A percentile compares a stretch with the other conserved stretches of the same genome.
Evolutionary conservation across 2,888 invertebrate genomes (phyloP).

Genomic region (Odontocolon sp.): DNA sequence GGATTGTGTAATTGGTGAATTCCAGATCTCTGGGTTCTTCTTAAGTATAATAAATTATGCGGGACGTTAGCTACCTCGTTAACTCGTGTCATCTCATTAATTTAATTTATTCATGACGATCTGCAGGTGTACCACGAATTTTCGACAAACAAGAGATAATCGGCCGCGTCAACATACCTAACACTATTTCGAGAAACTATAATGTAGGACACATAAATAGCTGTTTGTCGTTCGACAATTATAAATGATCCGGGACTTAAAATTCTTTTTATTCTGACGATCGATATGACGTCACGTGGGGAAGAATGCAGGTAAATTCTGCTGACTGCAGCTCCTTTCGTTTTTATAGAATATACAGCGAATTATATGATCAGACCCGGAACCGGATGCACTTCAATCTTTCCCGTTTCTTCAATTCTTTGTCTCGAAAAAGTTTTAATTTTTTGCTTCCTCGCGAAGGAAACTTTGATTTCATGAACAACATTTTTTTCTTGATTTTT

Average conservation of each 20-base stretch:
- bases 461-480: background rate
- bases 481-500: background rate
- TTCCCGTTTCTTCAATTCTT: background rate
- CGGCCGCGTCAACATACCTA: background rate
- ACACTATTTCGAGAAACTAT: background rate
- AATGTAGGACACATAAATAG: background rate
- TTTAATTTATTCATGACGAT: background rate
- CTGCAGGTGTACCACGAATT: background rate
- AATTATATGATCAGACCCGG: constrained; percentile 19
- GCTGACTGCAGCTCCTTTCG: background rate
- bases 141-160: background rate
- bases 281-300: background rate
- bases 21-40: background rate
- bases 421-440: background rate
- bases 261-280: background rate
- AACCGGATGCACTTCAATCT: constrained; percentile 17
- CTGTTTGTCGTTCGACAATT: background rate
- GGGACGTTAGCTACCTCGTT: constrained; percentile 4
- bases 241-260: background rate
- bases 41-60: constrained; percentile 13
- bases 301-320: background rate
- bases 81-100: constrained; percentile 8
- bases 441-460: background rate
- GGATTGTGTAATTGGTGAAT: constrained; percentile 16
- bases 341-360: background rate